Percentiles rank a stretch among this genome's conserved stretches.
These are phyloP conservation scores for Serrognathus titanus DNA, from an alignment of 2,888 invertebrate genomes.

Conservation along the genomic window DNA sequence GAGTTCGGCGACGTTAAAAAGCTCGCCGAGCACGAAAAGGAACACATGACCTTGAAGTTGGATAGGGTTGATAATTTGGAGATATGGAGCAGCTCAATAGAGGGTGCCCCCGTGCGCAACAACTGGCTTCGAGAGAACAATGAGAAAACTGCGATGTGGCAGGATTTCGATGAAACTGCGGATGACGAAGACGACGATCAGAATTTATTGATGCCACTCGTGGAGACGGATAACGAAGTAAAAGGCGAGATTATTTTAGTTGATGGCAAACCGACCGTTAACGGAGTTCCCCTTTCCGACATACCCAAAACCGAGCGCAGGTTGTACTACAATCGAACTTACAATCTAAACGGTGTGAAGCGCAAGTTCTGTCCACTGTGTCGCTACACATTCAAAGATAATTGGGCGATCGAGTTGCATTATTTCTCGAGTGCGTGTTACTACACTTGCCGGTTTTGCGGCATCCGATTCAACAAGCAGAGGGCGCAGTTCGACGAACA, in stretches of 20 bases:
- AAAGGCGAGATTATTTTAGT: conserved; percentile 28
- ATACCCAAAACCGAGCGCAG: conserved; percentile 44
- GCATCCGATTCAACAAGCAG: conserved; percentile 47
- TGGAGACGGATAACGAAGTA: conserved; percentile 19
- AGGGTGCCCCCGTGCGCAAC: conserved; percentile 39
- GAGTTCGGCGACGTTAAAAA: conserved; percentile 37
- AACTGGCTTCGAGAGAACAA: conserved; percentile 36
- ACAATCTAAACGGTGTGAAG: conserved; percentile 40
- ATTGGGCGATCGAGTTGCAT: conserved; percentile 49
- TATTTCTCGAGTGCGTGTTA: conserved; percentile 45
- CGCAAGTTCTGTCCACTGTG: conserved; percentile 45
- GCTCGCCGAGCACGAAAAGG: conserved; percentile 42
- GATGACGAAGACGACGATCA: conserved; percentile 28
- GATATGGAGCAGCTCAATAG: conserved; percentile 36
- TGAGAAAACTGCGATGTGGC: conserved; percentile 19
- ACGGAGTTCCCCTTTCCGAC: conserved; percentile 40
- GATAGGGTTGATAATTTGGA: conserved; percentile 37
- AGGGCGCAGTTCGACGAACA: conserved; percentile 40
- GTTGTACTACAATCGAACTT: conserved; percentile 39
- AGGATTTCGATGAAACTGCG: conserved; percentile 18
- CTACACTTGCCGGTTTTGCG: conserved; percentile 46
- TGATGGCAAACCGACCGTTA: conserved; percentile 35
- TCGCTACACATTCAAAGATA: conserved; percentile 48
- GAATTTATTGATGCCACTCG: conserved; percentile 23
- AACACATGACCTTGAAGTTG: conserved; percentile 42